Conservation (phyloP, 2,888 invertebrate species). For the Prenolepis imparis region DNA sequence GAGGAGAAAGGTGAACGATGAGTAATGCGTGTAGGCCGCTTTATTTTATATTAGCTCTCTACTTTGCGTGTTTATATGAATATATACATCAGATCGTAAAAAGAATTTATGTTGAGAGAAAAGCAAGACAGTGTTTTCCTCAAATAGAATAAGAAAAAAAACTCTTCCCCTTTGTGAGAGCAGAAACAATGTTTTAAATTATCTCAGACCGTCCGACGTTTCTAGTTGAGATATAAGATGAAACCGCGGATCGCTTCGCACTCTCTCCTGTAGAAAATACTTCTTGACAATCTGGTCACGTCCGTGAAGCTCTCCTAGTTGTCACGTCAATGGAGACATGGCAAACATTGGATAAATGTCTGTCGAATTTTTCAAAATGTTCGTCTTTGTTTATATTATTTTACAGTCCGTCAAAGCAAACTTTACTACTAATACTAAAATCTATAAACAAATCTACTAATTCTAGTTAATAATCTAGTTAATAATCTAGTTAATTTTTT, state of each 20-base stretch:
- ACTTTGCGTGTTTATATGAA: neutral
- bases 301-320: conserved; percentile 38
- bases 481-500: neutral
- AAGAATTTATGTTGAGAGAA: neutral
- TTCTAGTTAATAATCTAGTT: neutral
- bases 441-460: neutral
- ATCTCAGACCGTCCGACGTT: conserved; percentile 45
- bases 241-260: conserved; percentile 25
- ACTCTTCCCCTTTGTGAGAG: conserved; percentile 13
- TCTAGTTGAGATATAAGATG: conserved; percentile 40
- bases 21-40: neutral
- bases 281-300: conserved; percentile 66
- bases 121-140: neutral
- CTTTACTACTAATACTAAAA: neutral
- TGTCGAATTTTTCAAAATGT: conserved; percentile 8
- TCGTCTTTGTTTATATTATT: neutral
- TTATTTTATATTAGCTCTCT: neutral
- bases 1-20: neutral
- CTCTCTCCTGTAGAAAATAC: conserved; percentile 45
- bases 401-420: neutral
- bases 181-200: conserved; percentile 70
- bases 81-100: neutral
- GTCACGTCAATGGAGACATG: conserved; percentile 31
- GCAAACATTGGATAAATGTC: conserved; percentile 44
- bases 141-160: conserved; percentile 22